A percentile compares a stretch with the other conserved stretches of the same genome.
These are phyloP conservation scores for Chironomus tentans DNA, from an alignment of 2,888 invertebrate genomes.

Conservation along the genomic window DNA sequence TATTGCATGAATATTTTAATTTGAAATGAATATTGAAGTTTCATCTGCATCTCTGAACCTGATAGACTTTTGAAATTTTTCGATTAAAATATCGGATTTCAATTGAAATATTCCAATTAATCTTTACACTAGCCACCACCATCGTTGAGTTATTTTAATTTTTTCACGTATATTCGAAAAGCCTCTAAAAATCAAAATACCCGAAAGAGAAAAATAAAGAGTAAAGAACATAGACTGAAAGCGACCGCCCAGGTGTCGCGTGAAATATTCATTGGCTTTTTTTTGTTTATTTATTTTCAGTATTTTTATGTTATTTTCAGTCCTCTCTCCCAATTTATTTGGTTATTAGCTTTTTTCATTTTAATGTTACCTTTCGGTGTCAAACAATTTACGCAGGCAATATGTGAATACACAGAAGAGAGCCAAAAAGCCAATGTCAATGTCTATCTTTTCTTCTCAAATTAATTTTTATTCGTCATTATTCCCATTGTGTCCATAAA, in stretches of 20 bases:
- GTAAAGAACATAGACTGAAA: neutral
- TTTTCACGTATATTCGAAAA: neutral
- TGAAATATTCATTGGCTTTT: neutral
- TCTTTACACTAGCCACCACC: neutral
- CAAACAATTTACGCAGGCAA: neutral
- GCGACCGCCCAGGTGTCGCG: conserved; percentile 9
- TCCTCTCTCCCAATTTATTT: too few relatives aligned
- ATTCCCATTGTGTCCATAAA: neutral
- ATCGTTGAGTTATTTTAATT: neutral
- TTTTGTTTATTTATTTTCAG: neutral
- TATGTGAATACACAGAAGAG: neutral
- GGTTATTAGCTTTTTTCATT: too few relatives aligned
- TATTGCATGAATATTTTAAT: too few relatives aligned
- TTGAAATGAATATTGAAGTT: too few relatives aligned
- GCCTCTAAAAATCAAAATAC: neutral
- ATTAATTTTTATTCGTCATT: neutral
- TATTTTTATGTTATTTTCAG: neutral
- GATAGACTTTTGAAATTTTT: too few relatives aligned
- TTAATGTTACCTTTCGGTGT: too few relatives aligned
- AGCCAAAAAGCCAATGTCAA: neutral
- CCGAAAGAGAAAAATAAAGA: neutral
- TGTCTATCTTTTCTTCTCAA: neutral
- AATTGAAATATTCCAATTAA: too few relatives aligned
- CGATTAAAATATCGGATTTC: too few relatives aligned
- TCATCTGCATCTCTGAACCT: too few relatives aligned